phyloP scores from a whole-genome alignment of 2,113 vertebrate species.

The human region GRCh38 chr1:40355001-40355500 shows the following conservation, averaged over 20 bases:
- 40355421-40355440: no score
- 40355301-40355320: neutral
- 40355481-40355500: no score
- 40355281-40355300: neutral
- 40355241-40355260: accelerated
- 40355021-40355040: no score
- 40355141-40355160: neutral
- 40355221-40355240: neutral
- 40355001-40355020: no score
- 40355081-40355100: neutral
- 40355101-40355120: neutral
- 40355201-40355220: neutral
- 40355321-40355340: neutral
- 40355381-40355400: neutral
- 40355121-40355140: neutral
- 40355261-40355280: neutral
- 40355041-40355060: no score
- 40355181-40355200: neutral
- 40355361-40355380: neutral
- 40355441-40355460: no score
- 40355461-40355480: no score
- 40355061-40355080: no score
- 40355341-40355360: neutral
- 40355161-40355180: neutral
- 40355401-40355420: no score